Evolutionary conservation across 2,888 invertebrate genomes (phyloP).

Genomic region (Phymatocera aterrima): DNA sequence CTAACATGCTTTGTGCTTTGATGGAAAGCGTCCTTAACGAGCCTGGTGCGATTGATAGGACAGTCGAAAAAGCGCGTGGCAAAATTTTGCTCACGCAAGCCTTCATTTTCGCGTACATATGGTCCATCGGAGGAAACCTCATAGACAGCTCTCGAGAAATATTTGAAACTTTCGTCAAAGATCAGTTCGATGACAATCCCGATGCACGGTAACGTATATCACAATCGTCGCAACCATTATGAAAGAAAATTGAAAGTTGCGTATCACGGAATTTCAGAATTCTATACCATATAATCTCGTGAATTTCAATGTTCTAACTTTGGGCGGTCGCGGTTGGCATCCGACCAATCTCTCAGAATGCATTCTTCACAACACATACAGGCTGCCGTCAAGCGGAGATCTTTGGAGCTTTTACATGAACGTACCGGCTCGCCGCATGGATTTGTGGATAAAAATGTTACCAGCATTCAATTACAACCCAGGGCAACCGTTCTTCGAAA

Average conservation of each 20-base stretch:
- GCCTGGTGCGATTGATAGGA: conserved; percentile 81
- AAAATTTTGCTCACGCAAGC: conserved; percentile 84
- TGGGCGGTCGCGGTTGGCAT: not conserved
- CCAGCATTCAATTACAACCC: conserved; percentile 84
- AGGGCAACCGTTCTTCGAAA: conserved; percentile 89
- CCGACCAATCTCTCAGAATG: not conserved
- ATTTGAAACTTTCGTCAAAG: conserved; percentile 83
- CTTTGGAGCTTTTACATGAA: conserved; percentile 89
- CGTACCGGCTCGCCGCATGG: conserved; percentile 82
- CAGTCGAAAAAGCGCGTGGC: conserved; percentile 76
- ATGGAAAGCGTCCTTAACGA: conserved; percentile 83
- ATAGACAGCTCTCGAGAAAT: conserved; percentile 81
- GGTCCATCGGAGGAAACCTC: conserved; percentile 93
- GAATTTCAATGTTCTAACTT: conserved; percentile 4
- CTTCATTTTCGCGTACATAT: conserved; percentile 89
- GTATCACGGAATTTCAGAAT: too few relatives aligned
- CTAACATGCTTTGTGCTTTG: conserved; percentile 84
- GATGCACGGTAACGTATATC: conserved; percentile 78
- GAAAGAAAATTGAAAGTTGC: conserved; percentile 33
- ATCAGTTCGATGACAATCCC: conserved; percentile 83
- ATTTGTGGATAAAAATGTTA: conserved; percentile 87
- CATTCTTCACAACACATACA: conserved; percentile 65
- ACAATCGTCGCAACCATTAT: not conserved
- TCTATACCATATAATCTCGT: too few relatives aligned
- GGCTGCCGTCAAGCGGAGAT: conserved; percentile 82